Base-by-base conservation (phyloP, 2,113 vertebrate species). In the Balaenoptera acutorostrata region DNA sequence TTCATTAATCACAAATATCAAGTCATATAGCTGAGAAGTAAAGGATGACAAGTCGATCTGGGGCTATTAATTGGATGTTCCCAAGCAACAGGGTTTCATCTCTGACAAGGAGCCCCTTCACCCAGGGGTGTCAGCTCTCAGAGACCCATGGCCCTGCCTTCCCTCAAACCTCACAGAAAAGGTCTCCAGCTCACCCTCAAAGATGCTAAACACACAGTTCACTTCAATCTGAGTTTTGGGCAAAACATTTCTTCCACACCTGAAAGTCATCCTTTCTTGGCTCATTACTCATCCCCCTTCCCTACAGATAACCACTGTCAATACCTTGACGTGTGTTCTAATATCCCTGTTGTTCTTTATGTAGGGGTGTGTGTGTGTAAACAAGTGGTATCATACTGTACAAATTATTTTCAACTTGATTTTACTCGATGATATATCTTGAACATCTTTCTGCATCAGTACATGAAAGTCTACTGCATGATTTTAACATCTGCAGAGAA, bases 1-100 rank as follows among this genome's bases (percentile, higher is more conserved):
- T 55, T 97, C 82, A 52, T 81, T 93, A 74, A 94, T 97, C 82
- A 96, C 77, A 84, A 88, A 63, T 36, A 59, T 61, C 36, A 57
- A 74, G 74, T 90, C 69, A 36, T 41, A 18, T 21, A 41, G 90
- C 74, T 75, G 94, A 84, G 91, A 94, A 81, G 66, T 66, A 95
- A 87, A 87, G 80, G 84, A 57, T 39, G 80, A 41, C 12, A n/a
- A 44, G 85, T 96, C 4, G 5, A 77, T 94, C 18, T 8, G 81
- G 44, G 46, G 33, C n/a, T 82, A 17, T 94, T 90, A 82, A 88
- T 12, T 64, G 77, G n/a, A 78, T 88, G 68, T 75, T 86, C 36
- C 27, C 41, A 71, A 71, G 66, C 75, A 69, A 15, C 13, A 41
- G 41, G 44, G 68, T 88, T 68, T 88, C 23, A 17, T 52, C 44